phyloP scores from a whole-genome alignment of 2,113 vertebrate species.

The Casuarius casuarius region DNA sequence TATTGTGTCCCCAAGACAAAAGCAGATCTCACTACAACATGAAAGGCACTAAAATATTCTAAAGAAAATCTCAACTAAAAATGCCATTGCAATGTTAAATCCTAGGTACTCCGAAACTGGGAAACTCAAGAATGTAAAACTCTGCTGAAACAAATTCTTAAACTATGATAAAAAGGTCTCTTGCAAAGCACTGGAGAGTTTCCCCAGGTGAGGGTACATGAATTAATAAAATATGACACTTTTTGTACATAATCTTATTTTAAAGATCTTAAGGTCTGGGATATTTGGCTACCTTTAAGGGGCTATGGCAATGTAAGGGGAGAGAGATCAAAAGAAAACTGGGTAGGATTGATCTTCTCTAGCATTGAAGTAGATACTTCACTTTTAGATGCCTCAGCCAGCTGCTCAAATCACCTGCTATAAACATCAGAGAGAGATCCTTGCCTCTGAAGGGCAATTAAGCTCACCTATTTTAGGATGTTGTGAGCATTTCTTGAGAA shows the following conservation, averaged over 20 bases:
- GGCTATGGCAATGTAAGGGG: not conserved
- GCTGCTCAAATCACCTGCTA: not conserved
- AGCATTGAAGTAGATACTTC: not conserved
- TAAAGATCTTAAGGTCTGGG: not conserved
- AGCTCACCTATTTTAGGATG: not conserved
- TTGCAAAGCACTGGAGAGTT: not conserved
- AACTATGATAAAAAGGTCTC: not conserved
- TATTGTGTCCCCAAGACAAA: not conserved
- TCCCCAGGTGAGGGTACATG: not conserved
- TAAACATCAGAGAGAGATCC: not conserved
- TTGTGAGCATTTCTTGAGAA: not conserved
- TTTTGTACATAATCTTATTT: not conserved
- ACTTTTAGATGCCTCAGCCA: not conserved
- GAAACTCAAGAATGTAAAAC: not conserved
- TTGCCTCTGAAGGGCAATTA: rapidly evolving
- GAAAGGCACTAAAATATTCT: not conserved
- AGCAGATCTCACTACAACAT: not conserved
- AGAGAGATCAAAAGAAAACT: not conserved
- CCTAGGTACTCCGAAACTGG: not conserved
- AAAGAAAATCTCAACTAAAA: not conserved
- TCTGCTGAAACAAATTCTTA: not conserved
- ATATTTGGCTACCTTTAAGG: not conserved
- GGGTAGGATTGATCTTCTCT: not conserved
- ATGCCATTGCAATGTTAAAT: not conserved
- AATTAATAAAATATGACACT: not conserved